phyloP scores from a whole-genome alignment of 2,797 vertebrate genomes.

The Limosa lapponica region DNA sequence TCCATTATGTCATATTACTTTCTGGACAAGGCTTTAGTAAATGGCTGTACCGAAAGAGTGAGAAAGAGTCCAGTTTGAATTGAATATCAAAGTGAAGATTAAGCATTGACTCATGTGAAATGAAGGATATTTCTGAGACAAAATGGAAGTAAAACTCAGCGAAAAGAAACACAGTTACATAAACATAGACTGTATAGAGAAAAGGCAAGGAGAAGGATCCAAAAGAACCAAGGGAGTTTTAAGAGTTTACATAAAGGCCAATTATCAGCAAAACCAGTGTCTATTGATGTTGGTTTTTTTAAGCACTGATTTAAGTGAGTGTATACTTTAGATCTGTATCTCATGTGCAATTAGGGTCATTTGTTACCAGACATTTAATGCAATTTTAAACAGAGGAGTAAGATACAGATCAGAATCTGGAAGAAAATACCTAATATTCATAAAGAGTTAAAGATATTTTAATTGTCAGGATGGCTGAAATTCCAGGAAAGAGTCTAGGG shows the following conservation, averaged over 20 bases:
- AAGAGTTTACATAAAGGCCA: not conserved
- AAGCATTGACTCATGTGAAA: not conserved
- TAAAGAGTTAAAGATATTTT: conserved; percentile 20
- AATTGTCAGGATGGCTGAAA: not conserved
- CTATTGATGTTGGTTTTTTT: not conserved
- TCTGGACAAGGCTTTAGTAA: not conserved
- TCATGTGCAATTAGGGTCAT: not conserved
- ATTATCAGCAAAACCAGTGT: not conserved
- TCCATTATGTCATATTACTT: not conserved
- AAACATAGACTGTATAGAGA: not conserved
- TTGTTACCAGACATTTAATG: not conserved
- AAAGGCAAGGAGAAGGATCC: not conserved
- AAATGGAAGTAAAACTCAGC: not conserved
- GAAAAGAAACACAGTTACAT: not conserved
- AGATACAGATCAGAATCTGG: not conserved
- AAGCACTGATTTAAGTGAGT: not conserved
- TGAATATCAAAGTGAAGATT: not conserved
- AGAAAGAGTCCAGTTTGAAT: not conserved
- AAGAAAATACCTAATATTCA: not conserved
- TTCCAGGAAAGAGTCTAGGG: conserved; percentile 40
- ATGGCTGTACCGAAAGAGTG: not conserved
- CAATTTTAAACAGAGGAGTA: not conserved
- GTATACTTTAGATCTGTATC: not conserved
- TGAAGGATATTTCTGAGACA: not conserved
- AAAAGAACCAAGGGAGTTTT: not conserved